These are phyloP conservation scores for Psettodes erumei DNA, from an alignment of 2,113 vertebrate species.

Conservation along the genomic window DNA sequence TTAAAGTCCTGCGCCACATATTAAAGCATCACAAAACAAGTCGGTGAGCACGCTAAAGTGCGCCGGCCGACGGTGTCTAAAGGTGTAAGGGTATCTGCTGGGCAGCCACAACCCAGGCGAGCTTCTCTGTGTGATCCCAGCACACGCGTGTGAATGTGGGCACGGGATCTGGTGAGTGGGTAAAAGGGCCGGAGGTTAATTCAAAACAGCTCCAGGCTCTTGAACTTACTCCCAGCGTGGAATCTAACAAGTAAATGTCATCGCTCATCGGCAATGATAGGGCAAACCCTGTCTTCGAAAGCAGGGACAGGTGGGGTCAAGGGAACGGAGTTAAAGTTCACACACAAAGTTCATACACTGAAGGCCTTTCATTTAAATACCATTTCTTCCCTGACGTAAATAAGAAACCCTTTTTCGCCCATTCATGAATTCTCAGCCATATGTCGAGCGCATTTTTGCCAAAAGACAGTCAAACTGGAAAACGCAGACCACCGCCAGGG, in stretches of 20 bases:
- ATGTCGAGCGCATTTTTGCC: not conserved
- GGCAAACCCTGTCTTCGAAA: not conserved
- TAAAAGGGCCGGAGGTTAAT: not conserved
- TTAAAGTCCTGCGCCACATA: not conserved
- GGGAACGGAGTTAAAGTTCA: constrained; percentile 6
- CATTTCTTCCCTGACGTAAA: not conserved
- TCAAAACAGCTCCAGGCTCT: too few species aligned
- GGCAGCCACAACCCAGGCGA: not conserved
- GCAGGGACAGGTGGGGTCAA: not conserved
- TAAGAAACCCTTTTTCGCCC: not conserved
- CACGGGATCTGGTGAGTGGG: not conserved
- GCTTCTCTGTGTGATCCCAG: constrained; percentile 3
- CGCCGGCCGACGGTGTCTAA: not conserved
- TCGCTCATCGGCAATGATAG: not conserved
- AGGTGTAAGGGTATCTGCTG: not conserved
- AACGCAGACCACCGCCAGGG: too few species aligned
- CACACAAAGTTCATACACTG: not conserved
- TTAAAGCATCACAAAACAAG: not conserved
- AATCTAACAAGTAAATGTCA: constrained; percentile 36
- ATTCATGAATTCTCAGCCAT: not conserved
- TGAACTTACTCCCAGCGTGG: too few species aligned
- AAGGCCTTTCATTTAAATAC: not conserved
- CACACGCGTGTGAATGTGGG: not conserved
- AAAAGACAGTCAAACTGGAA: not conserved
- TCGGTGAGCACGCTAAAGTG: not conserved